Evolutionary conservation across 2,797 vertebrate species (phyloP).

Genomic region (Hoplostethus atlanticus): DNA sequence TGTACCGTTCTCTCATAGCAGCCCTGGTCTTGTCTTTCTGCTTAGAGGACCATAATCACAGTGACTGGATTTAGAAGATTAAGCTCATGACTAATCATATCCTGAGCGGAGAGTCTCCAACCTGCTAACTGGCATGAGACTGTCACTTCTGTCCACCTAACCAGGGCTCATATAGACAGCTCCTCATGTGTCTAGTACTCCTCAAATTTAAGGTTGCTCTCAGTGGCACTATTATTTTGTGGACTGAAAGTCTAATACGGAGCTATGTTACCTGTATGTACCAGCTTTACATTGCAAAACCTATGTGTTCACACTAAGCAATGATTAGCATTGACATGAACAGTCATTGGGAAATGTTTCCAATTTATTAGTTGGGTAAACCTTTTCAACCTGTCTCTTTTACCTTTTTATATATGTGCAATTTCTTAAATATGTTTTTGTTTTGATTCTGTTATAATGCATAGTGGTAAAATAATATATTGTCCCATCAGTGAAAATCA

Average conservation of each 20-base stretch:
- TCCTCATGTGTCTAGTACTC: neutral
- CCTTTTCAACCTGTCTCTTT: neutral
- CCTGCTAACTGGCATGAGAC: constrained; percentile 33
- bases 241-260: neutral
- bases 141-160: constrained; percentile 8
- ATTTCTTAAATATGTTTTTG: neutral
- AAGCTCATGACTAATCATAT: constrained; percentile 76
- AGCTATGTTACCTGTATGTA: neutral
- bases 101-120: constrained; percentile 43
- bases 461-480: neutral
- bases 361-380: neutral
- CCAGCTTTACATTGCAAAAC: constrained; percentile 11
- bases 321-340: neutral
- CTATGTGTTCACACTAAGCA: neutral
- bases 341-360: neutral
- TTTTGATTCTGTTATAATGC: neutral
- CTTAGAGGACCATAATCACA: constrained; percentile 62
- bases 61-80: constrained; percentile 79
- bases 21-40: constrained; percentile 25
- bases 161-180: constrained; percentile 19
- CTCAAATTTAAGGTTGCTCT: too few species aligned
- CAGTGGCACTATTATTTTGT: constrained; percentile 8
- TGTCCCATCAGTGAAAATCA: neutral
- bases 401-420: neutral
- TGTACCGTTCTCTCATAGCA: constrained; percentile 24